These are phyloP conservation scores for Panonychus citri DNA, from an alignment of 1,140 invertebrate genomes.

Conservation along the genomic window DNA sequence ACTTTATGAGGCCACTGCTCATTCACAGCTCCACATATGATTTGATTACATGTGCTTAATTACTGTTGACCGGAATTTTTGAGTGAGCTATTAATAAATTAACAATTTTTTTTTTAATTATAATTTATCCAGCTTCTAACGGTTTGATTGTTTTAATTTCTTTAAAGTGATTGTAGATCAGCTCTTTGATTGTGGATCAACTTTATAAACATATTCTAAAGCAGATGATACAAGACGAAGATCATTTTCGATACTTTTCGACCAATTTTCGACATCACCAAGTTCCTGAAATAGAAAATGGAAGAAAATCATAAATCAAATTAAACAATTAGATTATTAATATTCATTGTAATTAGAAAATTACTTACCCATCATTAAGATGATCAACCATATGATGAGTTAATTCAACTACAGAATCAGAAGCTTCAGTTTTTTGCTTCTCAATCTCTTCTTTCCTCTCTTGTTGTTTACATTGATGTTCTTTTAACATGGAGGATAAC, in stretches of 20 bases:
- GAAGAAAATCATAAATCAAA: slow-evolving; percentile 1
- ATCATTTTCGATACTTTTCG: slow-evolving; percentile 82
- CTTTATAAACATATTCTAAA: slow-evolving; percentile 77
- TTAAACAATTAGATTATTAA: background rate
- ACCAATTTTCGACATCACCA: slow-evolving; percentile 97
- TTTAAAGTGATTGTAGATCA: too few species aligned
- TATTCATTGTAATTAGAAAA: slow-evolving; percentile 10
- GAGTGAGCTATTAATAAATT: too few species aligned
- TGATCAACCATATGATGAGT: slow-evolving; percentile 87
- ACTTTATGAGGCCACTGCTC: too few species aligned
- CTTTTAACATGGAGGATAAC: slow-evolving; percentile 62
- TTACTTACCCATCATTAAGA: slow-evolving; percentile 84
- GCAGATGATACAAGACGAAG: slow-evolving; percentile 77
- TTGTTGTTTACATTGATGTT: slow-evolving; percentile 53
- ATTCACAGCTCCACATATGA: too few species aligned
- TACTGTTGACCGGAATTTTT: too few species aligned
- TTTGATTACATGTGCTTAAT: too few species aligned
- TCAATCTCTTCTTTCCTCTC: slow-evolving; percentile 44
- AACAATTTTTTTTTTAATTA: too few species aligned
- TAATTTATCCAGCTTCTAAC: too few species aligned
- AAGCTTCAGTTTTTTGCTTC: slow-evolving; percentile 71
- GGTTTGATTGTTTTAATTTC: too few species aligned
- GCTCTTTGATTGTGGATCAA: background rate
- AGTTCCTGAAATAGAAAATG: slow-evolving; percentile 38
- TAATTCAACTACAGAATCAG: slow-evolving; percentile 65